A percentile compares a stretch with the other conserved stretches of the same genome.
Evolutionary conservation across 2,797 vertebrate genomes (phyloP).

Genomic region (Parauchenoglanis ngamensis): DNA sequence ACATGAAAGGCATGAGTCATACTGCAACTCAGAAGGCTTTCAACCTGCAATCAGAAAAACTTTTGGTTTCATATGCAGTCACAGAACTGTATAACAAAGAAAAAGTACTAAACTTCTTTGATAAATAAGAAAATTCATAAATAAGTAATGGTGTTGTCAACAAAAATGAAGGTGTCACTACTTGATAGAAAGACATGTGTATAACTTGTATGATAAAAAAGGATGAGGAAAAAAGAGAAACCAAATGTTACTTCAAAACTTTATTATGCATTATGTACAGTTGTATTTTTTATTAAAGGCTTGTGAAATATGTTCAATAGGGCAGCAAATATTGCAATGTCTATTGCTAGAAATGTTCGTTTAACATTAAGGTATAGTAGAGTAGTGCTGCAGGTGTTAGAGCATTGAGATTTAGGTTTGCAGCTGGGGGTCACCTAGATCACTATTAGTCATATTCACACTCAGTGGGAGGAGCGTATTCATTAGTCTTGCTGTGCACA

Average conservation of each 20-base stretch:
- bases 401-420: not conserved
- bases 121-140: not conserved
- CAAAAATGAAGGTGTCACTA: too few species aligned
- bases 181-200: not conserved
- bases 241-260: not conserved
- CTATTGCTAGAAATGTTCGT: not conserved
- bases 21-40: not conserved
- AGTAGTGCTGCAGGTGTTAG: not conserved
- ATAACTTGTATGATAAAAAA: not conserved
- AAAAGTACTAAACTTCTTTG: not conserved
- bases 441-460: conserved; percentile 16
- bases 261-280: not conserved
- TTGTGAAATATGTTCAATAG: not conserved
- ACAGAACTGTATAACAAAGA: not conserved
- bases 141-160: not conserved
- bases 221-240: not conserved
- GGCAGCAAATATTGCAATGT: too few species aligned
- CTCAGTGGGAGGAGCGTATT: not conserved
- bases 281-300: not conserved
- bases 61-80: conserved; percentile 11
- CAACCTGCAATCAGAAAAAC: conserved; percentile 12
- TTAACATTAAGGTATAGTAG: not conserved
- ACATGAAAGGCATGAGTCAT: conserved; percentile 31
- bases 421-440: not conserved
- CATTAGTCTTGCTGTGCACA: not conserved